phyloP scores from a whole-genome alignment of 2,113 vertebrate genomes.

The Sinocyclocheilus grahami region DNA sequence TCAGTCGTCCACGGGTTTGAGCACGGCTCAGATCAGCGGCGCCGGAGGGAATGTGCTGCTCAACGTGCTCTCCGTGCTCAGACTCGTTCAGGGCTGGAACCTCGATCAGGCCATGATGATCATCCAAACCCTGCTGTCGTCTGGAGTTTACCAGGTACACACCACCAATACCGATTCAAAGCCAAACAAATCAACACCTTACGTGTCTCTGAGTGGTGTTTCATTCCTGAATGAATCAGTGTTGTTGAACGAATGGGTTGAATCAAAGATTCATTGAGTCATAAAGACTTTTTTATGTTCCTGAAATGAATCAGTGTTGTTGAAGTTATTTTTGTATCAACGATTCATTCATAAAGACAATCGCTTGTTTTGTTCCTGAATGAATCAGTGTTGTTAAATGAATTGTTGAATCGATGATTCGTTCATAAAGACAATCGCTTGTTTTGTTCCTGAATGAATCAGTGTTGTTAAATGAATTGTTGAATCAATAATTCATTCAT shows the following conservation, averaged over 20 bases:
- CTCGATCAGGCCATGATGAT: slow-evolving; percentile 67
- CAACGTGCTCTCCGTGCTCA: slow-evolving; percentile 47
- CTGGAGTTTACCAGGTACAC: slow-evolving; percentile 64
- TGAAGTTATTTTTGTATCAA: too few relatives aligned
- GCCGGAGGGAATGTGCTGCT: slow-evolving; percentile 43
- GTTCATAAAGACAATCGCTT: too few relatives aligned
- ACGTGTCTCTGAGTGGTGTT: background rate
- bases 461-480: too few relatives aligned
- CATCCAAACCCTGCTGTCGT: slow-evolving; percentile 56
- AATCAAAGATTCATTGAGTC: background rate
- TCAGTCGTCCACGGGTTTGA: slow-evolving; percentile 57
- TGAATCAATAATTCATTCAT: too few relatives aligned
- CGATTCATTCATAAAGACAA: too few relatives aligned
- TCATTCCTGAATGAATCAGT: background rate
- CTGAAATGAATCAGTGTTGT: too few relatives aligned
- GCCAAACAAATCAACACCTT: background rate
- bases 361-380: too few relatives aligned
- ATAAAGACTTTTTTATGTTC: background rate
- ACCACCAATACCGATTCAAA: background rate
- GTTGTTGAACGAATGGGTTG: background rate
- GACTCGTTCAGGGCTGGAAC: slow-evolving; percentile 63
- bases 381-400: background rate
- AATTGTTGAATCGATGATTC: too few relatives aligned
- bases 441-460: background rate
- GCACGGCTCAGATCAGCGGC: slow-evolving; percentile 56